phyloP scores from a whole-genome alignment of 2,113 vertebrate genomes.

The Thermophis baileyi region DNA sequence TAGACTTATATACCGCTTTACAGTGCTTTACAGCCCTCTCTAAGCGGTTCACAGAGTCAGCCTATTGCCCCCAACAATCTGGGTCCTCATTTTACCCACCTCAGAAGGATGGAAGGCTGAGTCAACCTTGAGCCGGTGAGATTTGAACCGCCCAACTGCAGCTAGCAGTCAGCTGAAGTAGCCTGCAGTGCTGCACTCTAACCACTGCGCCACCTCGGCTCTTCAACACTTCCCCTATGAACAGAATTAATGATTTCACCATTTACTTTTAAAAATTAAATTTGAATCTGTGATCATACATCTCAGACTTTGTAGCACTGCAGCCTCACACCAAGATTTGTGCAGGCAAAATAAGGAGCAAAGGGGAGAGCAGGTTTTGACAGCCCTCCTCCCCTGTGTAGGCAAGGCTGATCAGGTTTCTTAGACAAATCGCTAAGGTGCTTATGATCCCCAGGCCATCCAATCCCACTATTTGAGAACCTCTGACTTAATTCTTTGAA shows the following conservation, averaged over 20 bases:
- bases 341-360: not conserved
- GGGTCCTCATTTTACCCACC: no score
- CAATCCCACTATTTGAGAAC: not conserved
- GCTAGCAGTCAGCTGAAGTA: no score
- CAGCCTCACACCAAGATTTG: not conserved
- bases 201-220: no score
- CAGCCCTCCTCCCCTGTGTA: not conserved
- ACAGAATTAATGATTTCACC: not conserved
- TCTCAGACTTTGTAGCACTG: not conserved
- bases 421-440: not conserved
- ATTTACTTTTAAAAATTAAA: not conserved
- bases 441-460: not conserved
- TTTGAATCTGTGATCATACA: not conserved
- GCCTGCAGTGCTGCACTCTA: no score
- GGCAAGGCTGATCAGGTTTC: not conserved
- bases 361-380: not conserved
- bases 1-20: no score
- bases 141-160: no score
- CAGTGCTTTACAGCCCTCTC: no score
- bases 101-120: no score
- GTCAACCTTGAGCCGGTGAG: no score
- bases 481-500: not conserved
- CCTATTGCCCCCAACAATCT: no score
- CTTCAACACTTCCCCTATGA: not conserved
- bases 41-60: no score